Conservation (phyloP, 2,797 vertebrate species). For the Microchirus variegatus region DNA sequence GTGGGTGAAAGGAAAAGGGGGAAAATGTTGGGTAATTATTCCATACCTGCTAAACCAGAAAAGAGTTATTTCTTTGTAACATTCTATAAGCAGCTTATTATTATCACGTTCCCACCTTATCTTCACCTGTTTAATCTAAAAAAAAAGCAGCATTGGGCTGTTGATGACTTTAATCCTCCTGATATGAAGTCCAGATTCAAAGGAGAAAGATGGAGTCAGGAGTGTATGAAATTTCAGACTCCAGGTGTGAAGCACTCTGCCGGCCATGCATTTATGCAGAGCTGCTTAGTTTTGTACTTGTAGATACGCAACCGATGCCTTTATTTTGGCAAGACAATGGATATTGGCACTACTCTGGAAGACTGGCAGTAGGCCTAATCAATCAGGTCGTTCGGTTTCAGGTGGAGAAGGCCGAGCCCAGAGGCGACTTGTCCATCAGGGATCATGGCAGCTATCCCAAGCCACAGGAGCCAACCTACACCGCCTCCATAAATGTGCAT, state of each 20-base stretch:
- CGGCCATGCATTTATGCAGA: slow-evolving; percentile 15
- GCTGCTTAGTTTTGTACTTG: slow-evolving; percentile 53
- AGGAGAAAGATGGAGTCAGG: slow-evolving; percentile 18
- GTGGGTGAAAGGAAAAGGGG: slow-evolving; percentile 34
- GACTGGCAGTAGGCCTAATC: slow-evolving; percentile 78
- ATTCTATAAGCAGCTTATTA: slow-evolving; percentile 44
- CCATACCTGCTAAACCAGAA: slow-evolving; percentile 30
- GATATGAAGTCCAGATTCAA: slow-evolving; percentile 60
- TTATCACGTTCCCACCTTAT: slow-evolving; percentile 61
- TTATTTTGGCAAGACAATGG: slow-evolving; percentile 70
- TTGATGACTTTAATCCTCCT: slow-evolving; percentile 63
- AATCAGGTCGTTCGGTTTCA: slow-evolving; percentile 73
- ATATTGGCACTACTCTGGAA: slow-evolving; percentile 74
- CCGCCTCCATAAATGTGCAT: slow-evolving; percentile 52
- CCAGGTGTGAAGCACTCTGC: slow-evolving; percentile 14
- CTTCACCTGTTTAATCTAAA: slow-evolving; percentile 51
- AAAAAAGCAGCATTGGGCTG: slow-evolving; percentile 50
- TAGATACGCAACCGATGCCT: slow-evolving; percentile 64
- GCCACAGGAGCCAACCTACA: slow-evolving; percentile 42
- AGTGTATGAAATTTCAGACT: slow-evolving; percentile 39
- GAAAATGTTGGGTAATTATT: slow-evolving; percentile 57
- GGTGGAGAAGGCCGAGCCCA: slow-evolving; percentile 65
- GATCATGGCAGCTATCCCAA: slow-evolving; percentile 36
- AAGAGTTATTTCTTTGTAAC: slow-evolving; percentile 13
- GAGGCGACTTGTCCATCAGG: slow-evolving; percentile 68